Evolutionary conservation across 2,113 vertebrate species (phyloP), one percentile per base, ranked within the genome.

Genomic region (Rousettus leschenaultii): DNA sequence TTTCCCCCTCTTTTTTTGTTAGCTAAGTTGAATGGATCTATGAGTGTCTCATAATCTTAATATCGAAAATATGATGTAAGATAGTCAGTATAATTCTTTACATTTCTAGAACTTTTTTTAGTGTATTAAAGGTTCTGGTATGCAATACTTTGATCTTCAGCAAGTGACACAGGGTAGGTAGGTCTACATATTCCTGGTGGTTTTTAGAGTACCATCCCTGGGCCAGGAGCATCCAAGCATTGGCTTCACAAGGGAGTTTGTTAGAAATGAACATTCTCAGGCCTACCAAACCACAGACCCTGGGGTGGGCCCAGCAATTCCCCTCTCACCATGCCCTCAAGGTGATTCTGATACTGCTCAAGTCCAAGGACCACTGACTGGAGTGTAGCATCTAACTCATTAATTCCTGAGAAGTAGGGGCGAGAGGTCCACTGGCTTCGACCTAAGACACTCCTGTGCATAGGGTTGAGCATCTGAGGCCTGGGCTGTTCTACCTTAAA

Each of bases 371-470:
- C 55, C 78, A 5, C 1, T 0, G 68, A 30, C 77, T 55, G 2
- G 22, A 2, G 7, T 21, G 10, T 16, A 4, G 22, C 79, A 1
- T 6, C 13, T 16, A 57, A 38, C 26, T 30, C n/a, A 30, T 35
- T 61, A 2, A 4, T 11, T 77, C 35, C 63, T 8, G 11, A 26
- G 48, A 30, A 51, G 38, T 0, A n/a, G 38, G 53, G 35, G 45
- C 33, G 2, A n/a, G 38, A 59, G 68, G 15, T 45, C 38, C 1
- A 0, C 10, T 10, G 59, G 19, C 5, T 1, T 21, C 33, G 43
- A 35, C 43, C 65, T 24, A 48, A 59, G 63, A 33, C 66, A 22
- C 35, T 75, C 9, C 24, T 9, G 2, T 4, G 6, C 14, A 26
- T 10, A 6, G 28, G 8, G 24, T 3, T 2, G 7, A 43, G 33